These are phyloP conservation scores for Theodoxus fluviatilis DNA, from an alignment of 2,888 invertebrate genomes.

Conservation along the genomic window DNA sequence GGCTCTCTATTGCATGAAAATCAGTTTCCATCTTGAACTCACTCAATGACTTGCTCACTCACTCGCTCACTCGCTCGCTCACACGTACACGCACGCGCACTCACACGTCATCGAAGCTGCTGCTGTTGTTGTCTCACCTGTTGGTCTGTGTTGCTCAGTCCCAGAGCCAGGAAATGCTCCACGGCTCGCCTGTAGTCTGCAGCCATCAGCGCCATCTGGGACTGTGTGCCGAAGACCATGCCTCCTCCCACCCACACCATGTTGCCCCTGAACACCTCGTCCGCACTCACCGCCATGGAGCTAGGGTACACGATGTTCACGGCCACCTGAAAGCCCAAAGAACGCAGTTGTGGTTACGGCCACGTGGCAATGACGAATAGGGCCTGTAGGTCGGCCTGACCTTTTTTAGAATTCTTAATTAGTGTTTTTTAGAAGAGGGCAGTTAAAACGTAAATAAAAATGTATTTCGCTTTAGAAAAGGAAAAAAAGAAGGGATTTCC, in stretches of 20 bases:
- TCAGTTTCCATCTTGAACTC: no score
- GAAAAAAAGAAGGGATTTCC: not conserved
- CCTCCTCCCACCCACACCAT: slow-evolving; percentile 41
- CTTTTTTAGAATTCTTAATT: not conserved
- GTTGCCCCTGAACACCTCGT: slow-evolving; percentile 34
- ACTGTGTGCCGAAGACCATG: slow-evolving; percentile 29
- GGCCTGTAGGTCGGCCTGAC: no score
- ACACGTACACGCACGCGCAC: no score
- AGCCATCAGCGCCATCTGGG: slow-evolving; percentile 27
- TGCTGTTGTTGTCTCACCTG: no score
- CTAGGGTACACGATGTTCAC: slow-evolving; percentile 23
- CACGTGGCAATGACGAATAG: no score
- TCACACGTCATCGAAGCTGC: no score
- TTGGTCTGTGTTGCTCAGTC: slow-evolving; percentile 36
- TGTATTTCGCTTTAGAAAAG: not conserved
- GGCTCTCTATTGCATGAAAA: no score
- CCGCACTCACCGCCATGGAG: slow-evolving; percentile 12
- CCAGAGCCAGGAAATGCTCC: slow-evolving; percentile 29
- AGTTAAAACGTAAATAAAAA: not conserved
- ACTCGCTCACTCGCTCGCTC: no score
- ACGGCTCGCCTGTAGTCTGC: slow-evolving; percentile 29
- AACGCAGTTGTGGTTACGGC: not conserved
- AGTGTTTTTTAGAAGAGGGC: not conserved
- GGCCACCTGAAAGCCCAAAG: slow-evolving; percentile 15
- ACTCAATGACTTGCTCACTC: no score